A percentile compares a stretch with the other conserved stretches of the same genome.
Evolutionary conservation across 2,888 invertebrate genomes (phyloP).

Genomic region (Leucophenga maculata): DNA sequence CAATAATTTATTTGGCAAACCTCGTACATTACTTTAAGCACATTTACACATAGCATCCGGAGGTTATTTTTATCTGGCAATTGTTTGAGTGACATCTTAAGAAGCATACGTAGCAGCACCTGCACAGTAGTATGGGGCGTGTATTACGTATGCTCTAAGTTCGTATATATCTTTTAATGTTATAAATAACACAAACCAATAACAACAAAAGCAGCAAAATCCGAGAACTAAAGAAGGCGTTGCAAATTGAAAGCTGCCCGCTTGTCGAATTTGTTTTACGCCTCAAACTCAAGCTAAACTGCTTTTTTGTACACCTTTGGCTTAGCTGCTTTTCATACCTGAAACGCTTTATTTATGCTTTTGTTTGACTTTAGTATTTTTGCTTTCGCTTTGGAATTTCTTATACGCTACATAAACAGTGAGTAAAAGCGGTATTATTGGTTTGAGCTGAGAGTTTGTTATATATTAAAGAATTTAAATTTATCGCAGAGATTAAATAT

Average conservation of each 20-base stretch:
- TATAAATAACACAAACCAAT: slow-evolving; percentile 24
- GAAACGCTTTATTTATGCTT: slow-evolving; percentile 14
- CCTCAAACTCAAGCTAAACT: neutral
- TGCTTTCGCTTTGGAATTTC: slow-evolving; percentile 26
- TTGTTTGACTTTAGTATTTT: slow-evolving; percentile 14
- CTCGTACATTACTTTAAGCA: too few species aligned
- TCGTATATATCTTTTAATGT: neutral
- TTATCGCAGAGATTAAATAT: too few species aligned
- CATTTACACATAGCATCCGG: neutral
- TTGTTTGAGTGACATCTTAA: neutral
- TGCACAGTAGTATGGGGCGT: slow-evolving; percentile 12
- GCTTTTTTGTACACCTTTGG: neutral
- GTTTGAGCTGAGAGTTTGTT: too few species aligned
- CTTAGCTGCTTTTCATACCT: neutral
- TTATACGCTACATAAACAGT: neutral
- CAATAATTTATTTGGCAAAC: too few species aligned
- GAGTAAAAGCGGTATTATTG: too few species aligned
- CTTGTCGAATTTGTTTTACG: too few species aligned
- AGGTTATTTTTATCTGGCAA: neutral
- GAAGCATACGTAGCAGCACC: neutral
- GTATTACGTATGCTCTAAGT: too few species aligned
- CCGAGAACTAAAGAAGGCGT: neutral
- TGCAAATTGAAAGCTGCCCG: slow-evolving; percentile 5
- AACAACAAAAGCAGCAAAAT: slow-evolving; percentile 10
- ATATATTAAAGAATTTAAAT: too few species aligned